These are phyloP conservation scores for Oncorhynchus gorbuscha DNA, from an alignment of 2,113 vertebrate genomes.

Conservation along the genomic window DNA sequence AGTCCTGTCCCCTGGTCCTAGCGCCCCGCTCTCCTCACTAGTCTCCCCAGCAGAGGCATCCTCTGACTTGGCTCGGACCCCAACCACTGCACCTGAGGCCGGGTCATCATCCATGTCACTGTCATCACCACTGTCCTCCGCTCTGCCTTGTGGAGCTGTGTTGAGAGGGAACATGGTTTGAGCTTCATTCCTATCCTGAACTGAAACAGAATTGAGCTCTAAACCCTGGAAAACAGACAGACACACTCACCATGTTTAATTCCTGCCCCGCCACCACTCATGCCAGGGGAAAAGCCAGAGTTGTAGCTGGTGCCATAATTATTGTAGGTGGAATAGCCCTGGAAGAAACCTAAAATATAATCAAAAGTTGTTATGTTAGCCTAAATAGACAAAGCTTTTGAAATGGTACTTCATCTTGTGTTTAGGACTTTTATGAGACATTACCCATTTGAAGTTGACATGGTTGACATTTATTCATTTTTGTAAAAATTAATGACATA, in stretches of 20 bases:
- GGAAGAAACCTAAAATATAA: conserved; percentile 58
- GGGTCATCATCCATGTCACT: conserved; percentile 49
- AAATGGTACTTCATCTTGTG: too few species aligned
- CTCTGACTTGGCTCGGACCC: background rate
- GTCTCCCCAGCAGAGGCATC: background rate
- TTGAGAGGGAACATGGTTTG: background rate
- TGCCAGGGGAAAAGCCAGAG: conserved; percentile 78
- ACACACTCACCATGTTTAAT: conserved; percentile 82
- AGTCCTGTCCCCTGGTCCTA: background rate
- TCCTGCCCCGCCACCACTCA: conserved; percentile 77
- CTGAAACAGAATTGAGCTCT: too few species aligned
- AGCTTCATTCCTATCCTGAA: too few species aligned
- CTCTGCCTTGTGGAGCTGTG: conserved; percentile 48
- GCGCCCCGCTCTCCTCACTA: conserved; percentile 10
- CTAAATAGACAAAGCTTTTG: too few species aligned
- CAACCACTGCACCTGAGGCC: background rate
- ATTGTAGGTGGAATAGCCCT: conserved; percentile 62
- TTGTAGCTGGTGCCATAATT: conserved; percentile 74
- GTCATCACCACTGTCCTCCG: conserved; percentile 46
- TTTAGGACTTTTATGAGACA: too few species aligned
- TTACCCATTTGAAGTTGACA: too few species aligned
- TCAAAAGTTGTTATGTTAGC: background rate
- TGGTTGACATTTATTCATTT: too few species aligned
- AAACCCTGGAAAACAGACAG: background rate
- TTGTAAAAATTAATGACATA: too few species aligned